Conservation (phyloP, 1,140 invertebrate species). For the Batillaria attramentaria region DNA sequence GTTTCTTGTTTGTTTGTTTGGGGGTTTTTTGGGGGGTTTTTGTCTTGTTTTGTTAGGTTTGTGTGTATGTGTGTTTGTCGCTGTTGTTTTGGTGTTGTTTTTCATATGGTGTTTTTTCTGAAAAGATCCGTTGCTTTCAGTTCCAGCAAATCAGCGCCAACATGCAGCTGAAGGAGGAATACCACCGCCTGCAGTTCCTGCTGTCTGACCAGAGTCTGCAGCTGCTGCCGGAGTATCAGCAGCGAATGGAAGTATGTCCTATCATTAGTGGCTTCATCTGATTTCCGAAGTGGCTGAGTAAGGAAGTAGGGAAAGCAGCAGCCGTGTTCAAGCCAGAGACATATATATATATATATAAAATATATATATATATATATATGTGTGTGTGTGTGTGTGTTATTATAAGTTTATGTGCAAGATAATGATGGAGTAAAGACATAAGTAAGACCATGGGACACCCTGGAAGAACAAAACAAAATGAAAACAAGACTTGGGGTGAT, state of each 20-base stretch:
- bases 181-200: slow-evolving; percentile 80
- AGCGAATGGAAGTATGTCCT: slow-evolving; percentile 80
- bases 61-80: neutral
- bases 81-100: neutral
- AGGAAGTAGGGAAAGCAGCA: no score
- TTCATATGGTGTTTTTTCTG: neutral
- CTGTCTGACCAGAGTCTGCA: slow-evolving; percentile 88
- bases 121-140: slow-evolving; percentile 64
- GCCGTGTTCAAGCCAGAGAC: no score
- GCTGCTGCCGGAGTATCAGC: slow-evolving; percentile 91
- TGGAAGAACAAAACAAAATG: no score
- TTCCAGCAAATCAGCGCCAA: slow-evolving; percentile 82
- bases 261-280: no score
- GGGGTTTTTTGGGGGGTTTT: neutral
- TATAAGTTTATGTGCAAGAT: neutral
- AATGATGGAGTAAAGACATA: no score
- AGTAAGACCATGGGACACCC: no score
- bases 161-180: slow-evolving; percentile 81
- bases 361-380: no score
- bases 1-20: neutral
- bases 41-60: neutral
- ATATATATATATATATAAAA: no score
- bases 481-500: no score
- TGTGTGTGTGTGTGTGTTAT: neutral
- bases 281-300: no score